Evolutionary conservation across 2,113 vertebrate genomes (phyloP).

Genomic region (Sapayoa aenigma): DNA sequence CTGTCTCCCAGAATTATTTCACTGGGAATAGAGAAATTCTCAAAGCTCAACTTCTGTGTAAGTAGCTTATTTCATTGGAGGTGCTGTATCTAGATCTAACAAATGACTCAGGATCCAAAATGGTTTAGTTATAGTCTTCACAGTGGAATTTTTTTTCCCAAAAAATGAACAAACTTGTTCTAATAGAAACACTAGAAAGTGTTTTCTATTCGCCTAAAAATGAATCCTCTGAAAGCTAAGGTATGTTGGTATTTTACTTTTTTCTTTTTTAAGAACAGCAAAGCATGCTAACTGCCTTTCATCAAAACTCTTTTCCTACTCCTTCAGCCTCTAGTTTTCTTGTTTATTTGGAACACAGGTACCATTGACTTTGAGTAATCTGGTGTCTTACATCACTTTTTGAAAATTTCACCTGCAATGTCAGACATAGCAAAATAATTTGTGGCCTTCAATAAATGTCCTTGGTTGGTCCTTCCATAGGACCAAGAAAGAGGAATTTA

Average conservation of each 20-base stretch:
- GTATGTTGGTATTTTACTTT: neutral
- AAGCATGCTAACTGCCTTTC: neutral
- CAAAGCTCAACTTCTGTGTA: neutral
- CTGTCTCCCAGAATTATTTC: neutral
- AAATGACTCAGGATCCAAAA: neutral
- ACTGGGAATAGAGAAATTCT: neutral
- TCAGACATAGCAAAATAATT: neutral
- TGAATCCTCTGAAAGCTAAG: neutral
- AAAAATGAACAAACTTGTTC: neutral
- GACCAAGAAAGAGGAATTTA: neutral
- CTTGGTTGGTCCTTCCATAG: neutral
- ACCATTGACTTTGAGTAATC: neutral
- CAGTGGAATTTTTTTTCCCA: neutral
- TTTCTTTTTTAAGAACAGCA: neutral
- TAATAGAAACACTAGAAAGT: neutral
- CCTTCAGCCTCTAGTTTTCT: neutral
- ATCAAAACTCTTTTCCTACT: neutral
- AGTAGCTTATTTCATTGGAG: neutral
- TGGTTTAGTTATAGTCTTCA: neutral
- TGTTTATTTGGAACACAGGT: neutral
- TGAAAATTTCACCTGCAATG: neutral
- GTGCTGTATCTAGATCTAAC: neutral
- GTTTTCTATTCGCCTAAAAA: neutral
- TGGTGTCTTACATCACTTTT: neutral
- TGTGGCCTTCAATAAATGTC: neutral